Base-by-base conservation (phyloP, 2,113 vertebrate genomes). In the Upupa epops region DNA sequence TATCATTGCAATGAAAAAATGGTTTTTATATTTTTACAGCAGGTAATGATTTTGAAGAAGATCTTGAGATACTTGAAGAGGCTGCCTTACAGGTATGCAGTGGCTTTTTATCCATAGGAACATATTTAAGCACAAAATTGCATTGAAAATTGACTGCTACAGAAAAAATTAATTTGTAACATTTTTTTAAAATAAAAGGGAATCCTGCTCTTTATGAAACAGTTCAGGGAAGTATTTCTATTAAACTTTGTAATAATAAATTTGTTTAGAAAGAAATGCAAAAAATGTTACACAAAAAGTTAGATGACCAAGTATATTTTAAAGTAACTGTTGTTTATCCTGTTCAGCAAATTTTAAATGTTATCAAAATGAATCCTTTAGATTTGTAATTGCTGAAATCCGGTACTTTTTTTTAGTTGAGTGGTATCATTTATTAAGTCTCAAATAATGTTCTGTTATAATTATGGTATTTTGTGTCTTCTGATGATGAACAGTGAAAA, bases 11-110 rank as follows among this genome's bases (percentile, higher is more conserved):
- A n/a, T 8, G 17, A 42, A 70, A 52, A 61, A 19, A 32, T 19
- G 13, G 3, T 61, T 20, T 70, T 64, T 8, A 8, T 85, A 7
- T 89, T 98, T 96, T 94, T 64, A 79, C 66, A 96, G 86, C 84
- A 99, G 99, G 99, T 80, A 99, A 98, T 95, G 99, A 99, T 94
- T 95, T 99, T 90, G 99, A 99, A 78, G 99, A 99, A 94, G 99
- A 99, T 96, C 98, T 99, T 94, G 99, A 99, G 96, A 99, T 99
- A 96, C 98, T 99, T 85, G 99, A 99, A 92, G 99, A 99, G 90
- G 99, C 99, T 55, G 99, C 99, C 86, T 98, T 99, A 85, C 99
- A 99, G 98, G 99, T 99, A 95, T 54, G 18, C 28, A 7, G 5
- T 2, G 3, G n/a, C 59, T 51, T 86, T 72, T 80, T 76, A 46